These are phyloP conservation scores for Battus philenor DNA, from an alignment of 1,140 invertebrate genomes.

Conservation along the genomic window DNA sequence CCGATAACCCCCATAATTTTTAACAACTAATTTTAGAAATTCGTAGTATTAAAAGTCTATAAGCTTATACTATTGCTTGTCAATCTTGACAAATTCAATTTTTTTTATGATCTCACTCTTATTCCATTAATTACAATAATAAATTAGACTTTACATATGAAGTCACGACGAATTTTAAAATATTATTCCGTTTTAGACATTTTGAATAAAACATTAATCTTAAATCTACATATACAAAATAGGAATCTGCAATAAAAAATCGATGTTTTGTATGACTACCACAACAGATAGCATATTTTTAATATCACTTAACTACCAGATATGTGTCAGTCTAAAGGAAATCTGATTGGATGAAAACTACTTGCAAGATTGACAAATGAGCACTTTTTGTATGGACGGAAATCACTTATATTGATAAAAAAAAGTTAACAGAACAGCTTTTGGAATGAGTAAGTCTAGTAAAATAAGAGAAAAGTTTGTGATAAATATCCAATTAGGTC, in stretches of 20 bases:
- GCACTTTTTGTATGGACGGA: conserved; percentile 29
- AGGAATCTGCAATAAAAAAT: conserved; percentile 72
- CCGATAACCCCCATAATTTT: conserved; percentile 6
- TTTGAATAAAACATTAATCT: conserved; percentile 35
- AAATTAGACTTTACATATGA: conserved; percentile 32
- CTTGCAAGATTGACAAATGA: conserved; percentile 12
- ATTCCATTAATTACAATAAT: conserved; percentile 41
- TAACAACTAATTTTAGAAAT: conserved; percentile 23
- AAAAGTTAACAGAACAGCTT: too few species aligned
- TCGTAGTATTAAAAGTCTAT: conserved; percentile 20
- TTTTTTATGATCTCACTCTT: conserved; percentile 35
- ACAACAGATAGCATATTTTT: conserved; percentile 10
- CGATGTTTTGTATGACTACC: conserved; percentile 17
- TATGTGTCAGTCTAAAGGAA: conserved; percentile 24
- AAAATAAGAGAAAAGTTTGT: not conserved
- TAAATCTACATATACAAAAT: conserved; percentile 63
- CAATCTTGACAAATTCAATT: conserved; percentile 14
- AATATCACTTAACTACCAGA: conserved; percentile 30
- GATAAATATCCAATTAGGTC: too few species aligned
- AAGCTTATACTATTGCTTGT: conserved; percentile 1
- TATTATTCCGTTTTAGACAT: conserved; percentile 16
- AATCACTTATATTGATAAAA: conserved; percentile 22
- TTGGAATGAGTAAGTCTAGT: not conserved
- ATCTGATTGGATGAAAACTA: conserved; percentile 4
- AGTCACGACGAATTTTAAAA: conserved; percentile 34